These are phyloP conservation scores for Sprattus sprattus DNA, from an alignment of 2,113 vertebrate species.

Conservation along the genomic window DNA sequence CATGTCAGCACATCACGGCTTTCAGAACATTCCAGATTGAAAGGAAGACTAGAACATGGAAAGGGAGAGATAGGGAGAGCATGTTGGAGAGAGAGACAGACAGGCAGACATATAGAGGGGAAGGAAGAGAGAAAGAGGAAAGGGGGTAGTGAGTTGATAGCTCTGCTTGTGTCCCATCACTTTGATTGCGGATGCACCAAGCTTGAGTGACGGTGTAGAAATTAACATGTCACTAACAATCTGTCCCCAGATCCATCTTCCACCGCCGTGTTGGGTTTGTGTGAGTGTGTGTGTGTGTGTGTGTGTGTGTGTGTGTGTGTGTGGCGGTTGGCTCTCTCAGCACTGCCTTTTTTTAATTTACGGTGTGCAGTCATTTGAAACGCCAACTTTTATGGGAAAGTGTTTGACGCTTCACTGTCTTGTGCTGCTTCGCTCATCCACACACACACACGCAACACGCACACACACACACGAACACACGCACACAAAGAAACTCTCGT, in stretches of 20 bases:
- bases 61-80: not conserved
- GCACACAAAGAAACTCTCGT: not conserved
- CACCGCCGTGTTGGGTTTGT: constrained; percentile 47
- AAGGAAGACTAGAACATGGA: not conserved
- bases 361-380: constrained; percentile 65
- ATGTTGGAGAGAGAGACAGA: not conserved
- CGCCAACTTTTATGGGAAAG: constrained; percentile 58
- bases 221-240: constrained; percentile 81
- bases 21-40: constrained; percentile 9
- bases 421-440: not conserved
- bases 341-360: constrained; percentile 60
- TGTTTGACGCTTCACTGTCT: constrained; percentile 43
- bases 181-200: constrained; percentile 64
- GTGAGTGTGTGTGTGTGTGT: constrained; percentile 38
- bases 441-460: not conserved
- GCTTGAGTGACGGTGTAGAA: constrained; percentile 76
- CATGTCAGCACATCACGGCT: constrained; percentile 1
- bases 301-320: constrained; percentile 33
- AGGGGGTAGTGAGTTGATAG: constrained; percentile 46
- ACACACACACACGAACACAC: not conserved
- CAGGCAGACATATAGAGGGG: constrained; percentile 35
- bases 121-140: constrained; percentile 18
- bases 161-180: constrained; percentile 56
- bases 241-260: constrained; percentile 74
- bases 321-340: constrained; percentile 36